Base-by-base conservation (phyloP, 2,797 vertebrate species). In the Xenops minutus region DNA sequence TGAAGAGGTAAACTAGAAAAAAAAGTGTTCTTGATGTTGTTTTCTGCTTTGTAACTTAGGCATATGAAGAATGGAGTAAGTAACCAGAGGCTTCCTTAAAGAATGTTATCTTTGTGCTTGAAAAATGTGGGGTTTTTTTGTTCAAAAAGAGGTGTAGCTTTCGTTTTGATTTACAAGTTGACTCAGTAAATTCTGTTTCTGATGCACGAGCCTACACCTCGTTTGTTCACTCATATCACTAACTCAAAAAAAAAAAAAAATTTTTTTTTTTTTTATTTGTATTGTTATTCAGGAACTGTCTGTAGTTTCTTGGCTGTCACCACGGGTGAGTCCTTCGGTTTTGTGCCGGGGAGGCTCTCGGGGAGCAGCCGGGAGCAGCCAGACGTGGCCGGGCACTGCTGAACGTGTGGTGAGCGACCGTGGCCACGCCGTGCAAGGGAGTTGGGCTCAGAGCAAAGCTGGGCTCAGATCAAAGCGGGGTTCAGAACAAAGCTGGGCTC, bases 1-100 rank as follows among this genome's bases (percentile, higher is more conserved):
- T 83, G 92, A 91, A 88, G 88, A 97, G 96, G 95, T 97, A 96
- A 96, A 92, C 59, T 37, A 48, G 63, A 8, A 14, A 29, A 69
- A 41, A 59, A 58, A 5, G 9, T 78, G 64, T 78, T 77, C 64
- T 95, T 21, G 4, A 15, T 91, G 43, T 36, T 91, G 43, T 73
- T 92, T 76, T 73, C 34, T 95, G 68, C 20, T 89, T 85, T 86
- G 51, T 84, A 51, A 14, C 26, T 82, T 76, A 19, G 14, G 36
- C 36, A 7, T 41, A 30, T 23, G 61, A 66, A 77, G 18, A 90
- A 76, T 34, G 32, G 39, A 83, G 62, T 37, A 67, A 63, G 52
- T 88, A 81, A 95, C 73, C 19, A 43, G 27, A 43, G 66, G 14
- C 43, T 94, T 95, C 52, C 59, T 81, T 84, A 49, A 66, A 41